Base-by-base conservation (phyloP, 2,797 vertebrate genomes). In the Chelmon rostratus region DNA sequence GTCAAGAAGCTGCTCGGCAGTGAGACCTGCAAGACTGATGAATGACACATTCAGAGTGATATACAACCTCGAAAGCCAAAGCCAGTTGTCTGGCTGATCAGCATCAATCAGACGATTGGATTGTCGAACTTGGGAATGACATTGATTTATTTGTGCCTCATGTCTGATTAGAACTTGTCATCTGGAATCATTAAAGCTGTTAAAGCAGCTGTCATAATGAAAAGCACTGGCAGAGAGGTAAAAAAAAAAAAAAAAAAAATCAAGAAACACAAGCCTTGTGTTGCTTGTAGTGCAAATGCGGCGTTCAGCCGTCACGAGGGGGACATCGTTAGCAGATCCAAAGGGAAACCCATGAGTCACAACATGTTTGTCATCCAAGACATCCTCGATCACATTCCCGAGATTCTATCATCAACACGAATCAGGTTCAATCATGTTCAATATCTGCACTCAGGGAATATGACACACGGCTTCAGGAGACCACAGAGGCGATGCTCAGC, bases 311-410 rank as follows among this genome's bases (percentile, higher is more conserved):
- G 64, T 15, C 7, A 47, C 61, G 58, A 31, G 33, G 61, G 8
- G 16, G 47, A 56, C 58, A 25, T 62, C 46, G 76, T 68, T 50
- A 63, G 10, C 31, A 72, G 18, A 65, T 52, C 28, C 13, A 9
- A 1, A 59, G 35, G 50, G 50, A 47, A 40, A 77, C 54, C 28
- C 46, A 12, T 35, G 70, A 72, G 33, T 73, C n/a, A 79, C 59
- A 54, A 21, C 16, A n/a, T 38, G 49, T 73, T 73, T 58, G 52
- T 74, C 28, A 81, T 67, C 42, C 35, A 46, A 58, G 35, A 52
- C 23, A 8, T 62, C n/a, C 21, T 42, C 8, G n/a, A 10, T 37
- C 28, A 73, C 46, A 21, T 50, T 73, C 44, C 59, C 40, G 58
- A 31, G 47, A 76, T 21, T 35, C 46, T 23, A 11, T 52, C 47